A percentile compares a stretch with the other conserved stretches of the same genome.
phyloP scores from a whole-genome alignment of 92 coral and sea anemone species.

The Diadumene lineata region DNA sequence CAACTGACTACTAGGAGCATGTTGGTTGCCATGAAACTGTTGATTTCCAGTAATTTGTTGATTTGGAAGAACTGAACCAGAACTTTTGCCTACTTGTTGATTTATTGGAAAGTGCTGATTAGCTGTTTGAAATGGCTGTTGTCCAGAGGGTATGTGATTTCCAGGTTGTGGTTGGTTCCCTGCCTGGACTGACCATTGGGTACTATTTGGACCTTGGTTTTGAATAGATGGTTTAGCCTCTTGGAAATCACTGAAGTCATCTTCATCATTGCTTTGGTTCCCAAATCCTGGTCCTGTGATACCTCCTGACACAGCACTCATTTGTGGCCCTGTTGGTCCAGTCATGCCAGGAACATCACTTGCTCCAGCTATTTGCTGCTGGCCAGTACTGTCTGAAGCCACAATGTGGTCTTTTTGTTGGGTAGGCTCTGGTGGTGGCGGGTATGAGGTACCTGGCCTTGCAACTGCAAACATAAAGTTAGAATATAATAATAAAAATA shows the following conservation, averaged over 20 bases:
- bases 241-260: constrained; percentile 72
- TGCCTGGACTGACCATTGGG: constrained; percentile 4
- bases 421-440: constrained; percentile 15
- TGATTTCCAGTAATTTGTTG: constrained; percentile 5
- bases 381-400: constrained; percentile 11
- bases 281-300: neutral
- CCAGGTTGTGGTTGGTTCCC: neutral
- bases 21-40: neutral
- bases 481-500: too few species aligned
- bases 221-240: constrained; percentile 34
- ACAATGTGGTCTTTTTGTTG: constrained; percentile 6
- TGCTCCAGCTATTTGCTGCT: neutral
- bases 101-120: neutral
- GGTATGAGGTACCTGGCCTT: constrained; percentile 63
- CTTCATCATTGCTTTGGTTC: constrained; percentile 18
- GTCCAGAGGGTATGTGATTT: neutral
- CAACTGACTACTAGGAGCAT: neutral
- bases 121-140: neutral
- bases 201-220: neutral
- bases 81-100: neutral
- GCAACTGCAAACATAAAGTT: constrained; percentile 57
- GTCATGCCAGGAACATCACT: neutral
- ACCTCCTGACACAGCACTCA: too few species aligned
- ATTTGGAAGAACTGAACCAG: too few species aligned
- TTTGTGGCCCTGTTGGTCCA: too few species aligned